Evolutionary conservation across 2,113 vertebrate species (phyloP).

Genomic region (Alosa alosa): DNA sequence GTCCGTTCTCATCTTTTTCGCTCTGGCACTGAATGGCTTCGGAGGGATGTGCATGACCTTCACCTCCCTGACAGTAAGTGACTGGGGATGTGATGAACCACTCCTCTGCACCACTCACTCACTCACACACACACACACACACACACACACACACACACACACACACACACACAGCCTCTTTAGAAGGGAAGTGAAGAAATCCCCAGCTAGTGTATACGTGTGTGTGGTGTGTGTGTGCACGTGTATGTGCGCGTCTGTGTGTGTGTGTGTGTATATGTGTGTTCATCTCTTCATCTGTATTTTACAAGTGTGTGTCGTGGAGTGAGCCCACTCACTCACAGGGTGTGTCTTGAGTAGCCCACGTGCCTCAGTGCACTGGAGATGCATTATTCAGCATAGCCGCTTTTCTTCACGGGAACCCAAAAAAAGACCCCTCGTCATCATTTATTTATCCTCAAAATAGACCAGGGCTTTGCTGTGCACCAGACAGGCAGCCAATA

Average conservation of each 20-base stretch:
- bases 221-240: not conserved
- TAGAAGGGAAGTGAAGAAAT: not conserved
- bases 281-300: not conserved
- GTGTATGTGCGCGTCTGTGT: not conserved
- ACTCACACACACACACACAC: not conserved
- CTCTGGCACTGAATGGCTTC: conserved; percentile 91
- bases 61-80: conserved; percentile 91
- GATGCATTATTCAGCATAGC: conserved; percentile 55
- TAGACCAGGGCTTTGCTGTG: not conserved
- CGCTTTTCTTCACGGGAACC: conserved; percentile 39
- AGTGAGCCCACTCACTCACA: not conserved
- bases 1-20: conserved; percentile 94
- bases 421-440: conserved; percentile 55
- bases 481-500: not conserved
- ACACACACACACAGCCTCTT: not conserved
- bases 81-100: not conserved
- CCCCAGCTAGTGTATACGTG: not conserved
- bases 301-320: not conserved
- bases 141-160: conserved; percentile 1
- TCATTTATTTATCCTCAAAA: conserved; percentile 50
- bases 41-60: conserved; percentile 99
- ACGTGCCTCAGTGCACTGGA: conserved; percentile 20
- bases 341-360: not conserved
- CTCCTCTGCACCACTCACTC: not conserved
- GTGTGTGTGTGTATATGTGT: not conserved